Base-by-base conservation (phyloP, 1,140 invertebrate species). In the Pygmarrhopalites habei region DNA sequence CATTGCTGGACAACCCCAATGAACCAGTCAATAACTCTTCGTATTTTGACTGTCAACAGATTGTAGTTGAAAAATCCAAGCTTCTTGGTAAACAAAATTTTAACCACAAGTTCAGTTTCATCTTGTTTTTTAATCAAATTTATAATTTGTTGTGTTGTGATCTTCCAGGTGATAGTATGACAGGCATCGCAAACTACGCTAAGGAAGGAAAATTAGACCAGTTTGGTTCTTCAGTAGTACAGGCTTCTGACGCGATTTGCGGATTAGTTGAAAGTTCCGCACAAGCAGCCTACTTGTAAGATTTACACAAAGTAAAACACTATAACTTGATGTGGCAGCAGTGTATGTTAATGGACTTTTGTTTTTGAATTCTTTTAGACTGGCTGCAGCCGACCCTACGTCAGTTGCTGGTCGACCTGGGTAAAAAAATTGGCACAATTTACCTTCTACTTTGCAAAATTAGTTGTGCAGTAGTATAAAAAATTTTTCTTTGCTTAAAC, bases 1-100 rank as follows among this genome's bases (percentile, higher is more conserved):
- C 86, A 3, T 78, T 95, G 39, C 77, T 97, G 28, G 87, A 93
- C 64, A 86, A 92, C 76, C 89, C 93, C 1, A 84, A 81, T 57
- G 89, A 96, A 74, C 91, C 94, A 0, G 81, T 97, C 58, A 94
- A 83, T 72, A 89, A 92, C 68, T 82, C 84, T 51, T 86, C 87
- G 1, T 98, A 98, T 78, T 97, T 93, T 76, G 93, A 95, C 70
- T 96, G 92, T 72, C 82, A 98, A 23, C 93, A 98, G 72, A 83
- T 83, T 17, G 90, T 97, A 5, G 94, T 96, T 71, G 90, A 92
- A n/a, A 90, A 92, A 74, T 95, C 92, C 60, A 92, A 92, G 77
- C 83, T 81, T 39, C 76, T 90, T 23, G 85, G 82, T 81, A 76
- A 30, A 39, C 76, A 76, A 25, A n/a, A 25, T 39, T 58, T 30